A percentile compares a stretch with the other conserved stretches of the same genome.
These are phyloP conservation scores for Rhyacichthys aspro DNA, from an alignment of 2,797 vertebrate genomes.

Conservation along the genomic window DNA sequence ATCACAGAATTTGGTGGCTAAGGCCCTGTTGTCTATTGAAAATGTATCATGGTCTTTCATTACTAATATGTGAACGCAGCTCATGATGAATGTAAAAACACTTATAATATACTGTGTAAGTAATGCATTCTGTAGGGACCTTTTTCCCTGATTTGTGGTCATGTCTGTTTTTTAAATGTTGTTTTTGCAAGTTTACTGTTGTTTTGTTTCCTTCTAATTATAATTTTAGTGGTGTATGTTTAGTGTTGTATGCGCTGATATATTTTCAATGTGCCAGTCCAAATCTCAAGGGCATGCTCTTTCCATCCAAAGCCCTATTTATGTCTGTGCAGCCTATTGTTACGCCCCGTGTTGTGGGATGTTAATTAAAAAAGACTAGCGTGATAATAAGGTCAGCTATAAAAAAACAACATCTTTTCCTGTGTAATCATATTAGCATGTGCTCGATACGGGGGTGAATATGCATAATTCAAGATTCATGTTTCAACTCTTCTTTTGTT, in stretches of 20 bases:
- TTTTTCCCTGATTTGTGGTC: too few species aligned
- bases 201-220: not conserved
- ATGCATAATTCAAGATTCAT: constrained; percentile 25
- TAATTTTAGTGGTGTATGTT: too few species aligned
- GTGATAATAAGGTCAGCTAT: constrained; percentile 50
- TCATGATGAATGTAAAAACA: too few species aligned
- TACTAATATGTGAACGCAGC: too few species aligned
- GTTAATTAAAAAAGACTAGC: constrained; percentile 45
- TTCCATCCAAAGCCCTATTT: not conserved
- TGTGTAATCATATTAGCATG: constrained; percentile 44
- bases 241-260: too few species aligned
- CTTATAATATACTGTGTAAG: too few species aligned
- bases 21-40: too few species aligned
- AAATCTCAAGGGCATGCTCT: not conserved
- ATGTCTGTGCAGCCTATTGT: constrained; percentile 13
- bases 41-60: too few species aligned
- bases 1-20: too few species aligned
- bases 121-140: too few species aligned
- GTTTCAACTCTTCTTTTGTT: constrained; percentile 50
- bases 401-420: constrained; percentile 26
- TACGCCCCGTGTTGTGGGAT: constrained; percentile 12
- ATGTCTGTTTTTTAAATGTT: too few species aligned
- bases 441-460: constrained; percentile 13
- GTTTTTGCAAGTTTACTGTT: not conserved
- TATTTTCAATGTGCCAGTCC: not conserved